Evolutionary conservation across 2,888 invertebrate species (phyloP).

Genomic region (Cordilura impudica): DNA sequence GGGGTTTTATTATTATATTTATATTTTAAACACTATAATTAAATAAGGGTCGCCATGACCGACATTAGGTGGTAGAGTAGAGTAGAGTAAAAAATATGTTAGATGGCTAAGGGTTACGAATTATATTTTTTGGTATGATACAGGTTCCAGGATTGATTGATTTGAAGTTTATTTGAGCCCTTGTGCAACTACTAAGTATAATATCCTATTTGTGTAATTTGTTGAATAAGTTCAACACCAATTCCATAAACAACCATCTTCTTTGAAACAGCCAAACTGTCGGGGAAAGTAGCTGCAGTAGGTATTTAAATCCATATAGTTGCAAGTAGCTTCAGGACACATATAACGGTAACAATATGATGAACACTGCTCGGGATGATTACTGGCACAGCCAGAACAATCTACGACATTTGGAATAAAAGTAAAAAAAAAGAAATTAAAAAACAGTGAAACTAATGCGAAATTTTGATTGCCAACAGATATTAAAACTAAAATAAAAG

Average conservation of each 20-base stretch:
- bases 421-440: neutral
- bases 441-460: neutral
- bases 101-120: too few relatives aligned
- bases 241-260: conserved; percentile 70
- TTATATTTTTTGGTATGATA: too few relatives aligned
- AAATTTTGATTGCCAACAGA: conserved; percentile 61
- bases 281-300: conserved; percentile 68
- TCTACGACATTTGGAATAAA: conserved; percentile 62
- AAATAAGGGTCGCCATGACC: too few relatives aligned
- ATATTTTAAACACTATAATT: too few relatives aligned
- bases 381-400: conserved; percentile 69
- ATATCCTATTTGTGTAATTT: too few relatives aligned
- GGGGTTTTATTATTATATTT: too few relatives aligned
- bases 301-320: conserved; percentile 64
- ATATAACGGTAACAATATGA: conserved; percentile 67
- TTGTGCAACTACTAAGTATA: too few relatives aligned
- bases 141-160: too few relatives aligned
- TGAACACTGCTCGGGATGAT: conserved; percentile 67
- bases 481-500: neutral
- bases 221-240: conserved; percentile 66
- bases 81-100: too few relatives aligned
- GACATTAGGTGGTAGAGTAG: too few relatives aligned
- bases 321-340: conserved; percentile 67
- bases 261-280: conserved; percentile 66
- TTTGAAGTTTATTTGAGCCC: too few relatives aligned